These are phyloP conservation scores for Zaprionus bogoriensis DNA, from an alignment of 2,888 invertebrate genomes.

Conservation along the genomic window DNA sequence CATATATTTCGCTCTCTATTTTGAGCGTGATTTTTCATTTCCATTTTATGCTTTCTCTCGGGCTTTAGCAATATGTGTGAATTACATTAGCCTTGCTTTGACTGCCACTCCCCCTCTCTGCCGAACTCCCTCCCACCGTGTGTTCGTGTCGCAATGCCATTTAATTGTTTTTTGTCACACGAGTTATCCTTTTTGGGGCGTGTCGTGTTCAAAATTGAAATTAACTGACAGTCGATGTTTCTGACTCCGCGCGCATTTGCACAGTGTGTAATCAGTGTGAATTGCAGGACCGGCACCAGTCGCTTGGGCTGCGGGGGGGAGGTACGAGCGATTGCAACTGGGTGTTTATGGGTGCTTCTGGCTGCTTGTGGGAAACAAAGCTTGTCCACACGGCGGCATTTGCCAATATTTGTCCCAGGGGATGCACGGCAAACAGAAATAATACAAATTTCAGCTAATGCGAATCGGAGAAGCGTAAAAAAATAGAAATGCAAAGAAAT, in stretches of 20 bases:
- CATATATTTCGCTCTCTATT: constrained; percentile 1
- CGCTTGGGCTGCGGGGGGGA: constrained; percentile 2
- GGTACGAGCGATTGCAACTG: constrained; percentile 1
- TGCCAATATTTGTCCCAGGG: background rate
- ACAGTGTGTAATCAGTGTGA: constrained; percentile 56
- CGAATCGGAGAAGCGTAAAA: background rate
- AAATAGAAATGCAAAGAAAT: background rate
- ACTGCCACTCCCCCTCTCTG: background rate
- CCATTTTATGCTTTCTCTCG: constrained; percentile 69
- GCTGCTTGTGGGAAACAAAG: constrained; percentile 7
- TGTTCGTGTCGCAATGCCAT: constrained; percentile 51
- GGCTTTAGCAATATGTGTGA: constrained; percentile 54
- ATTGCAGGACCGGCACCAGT: constrained; percentile 10
- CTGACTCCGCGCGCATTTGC: constrained; percentile 11
- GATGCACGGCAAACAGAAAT: background rate
- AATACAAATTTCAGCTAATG: background rate
- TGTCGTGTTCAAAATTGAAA: constrained; percentile 73
- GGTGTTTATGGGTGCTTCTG: constrained; percentile 9
- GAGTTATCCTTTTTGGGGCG: constrained; percentile 69
- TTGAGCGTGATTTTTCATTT: constrained; percentile 74
- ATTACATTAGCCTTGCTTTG: constrained; percentile 60
- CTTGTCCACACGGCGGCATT: constrained; percentile 5
- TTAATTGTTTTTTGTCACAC: constrained; percentile 79
- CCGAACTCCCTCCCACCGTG: background rate
- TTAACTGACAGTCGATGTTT: constrained; percentile 62